Evolutionary conservation across 2,888 invertebrate genomes (phyloP), one percentile per base, ranked within the genome.

Genomic region (Dicyrtoma fusca): DNA sequence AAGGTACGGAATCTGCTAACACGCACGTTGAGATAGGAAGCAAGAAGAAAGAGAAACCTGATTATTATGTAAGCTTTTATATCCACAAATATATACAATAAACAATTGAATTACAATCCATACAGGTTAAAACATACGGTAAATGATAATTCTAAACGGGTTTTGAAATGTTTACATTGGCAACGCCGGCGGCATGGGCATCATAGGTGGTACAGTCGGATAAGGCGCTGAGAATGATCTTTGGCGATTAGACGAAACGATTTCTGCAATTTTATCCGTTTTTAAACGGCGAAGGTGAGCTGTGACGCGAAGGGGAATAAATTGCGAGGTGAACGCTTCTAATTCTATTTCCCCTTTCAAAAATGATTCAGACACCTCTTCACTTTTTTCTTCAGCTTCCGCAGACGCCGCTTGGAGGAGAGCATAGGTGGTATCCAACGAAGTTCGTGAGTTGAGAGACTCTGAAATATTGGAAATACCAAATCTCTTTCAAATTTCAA

Each of bases 341-440:
- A 88, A 84, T 64, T 87, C 86, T 8, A 91, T 86, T 69, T 90
- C 88, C 10, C 89, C 90, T 14, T 89, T 88, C 47, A 94, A 86
- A 82, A 97, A 95, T 77, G 90, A 88, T 81, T 92, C 90, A 0
- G 94, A 91, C 57, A 91, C 83, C 75, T 87, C 87, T 84, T 98
- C 98, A 0, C 96, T 93, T 82, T 94, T 90, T 82, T 97, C 97
- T 83, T 98, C 98, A 69, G 91, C 90, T 85, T 96, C 92, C 44
- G 95, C 93, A 26, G 95, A 92, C 13, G 95, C 49, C 11, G 96
- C 91, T 86, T 96, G 94, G 14, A 98, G 86, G 61, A 97, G 84
- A 0, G 95, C 96, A 75, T 94, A 86, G 0, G 94, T 91, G 25
- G 94, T 92, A 81, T 97, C 97, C 34, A 92, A 87, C 17, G 91